phyloP scores from a whole-genome alignment of 2,888 invertebrate species.

The Trilocha varians region DNA sequence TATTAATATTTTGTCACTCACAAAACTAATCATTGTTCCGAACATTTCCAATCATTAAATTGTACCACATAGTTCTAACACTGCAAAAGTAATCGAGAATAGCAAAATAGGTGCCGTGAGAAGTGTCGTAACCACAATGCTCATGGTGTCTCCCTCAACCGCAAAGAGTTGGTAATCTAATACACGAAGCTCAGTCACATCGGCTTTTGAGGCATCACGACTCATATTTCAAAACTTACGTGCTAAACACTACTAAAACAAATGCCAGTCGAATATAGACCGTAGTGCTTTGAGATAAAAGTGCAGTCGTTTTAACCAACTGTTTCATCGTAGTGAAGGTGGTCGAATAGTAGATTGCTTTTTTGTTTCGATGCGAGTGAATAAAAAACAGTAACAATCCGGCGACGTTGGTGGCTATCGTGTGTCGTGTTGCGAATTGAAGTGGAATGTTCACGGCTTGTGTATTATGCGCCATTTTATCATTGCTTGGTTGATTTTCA shows the following conservation, averaged over 20 bases:
- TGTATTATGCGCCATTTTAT: background rate
- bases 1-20: too few species aligned
- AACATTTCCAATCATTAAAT: too few species aligned
- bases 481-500: background rate
- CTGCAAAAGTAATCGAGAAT: background rate
- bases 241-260: constrained; percentile 19
- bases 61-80: too few species aligned
- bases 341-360: constrained; percentile 64
- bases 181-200: constrained; percentile 70
- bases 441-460: constrained; percentile 31
- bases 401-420: constrained; percentile 51
- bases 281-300: constrained; percentile 23
- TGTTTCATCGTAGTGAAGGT: constrained; percentile 31
- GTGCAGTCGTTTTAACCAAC: constrained; percentile 20
- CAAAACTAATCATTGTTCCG: too few species aligned
- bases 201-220: constrained; percentile 64
- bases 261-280: constrained; percentile 26
- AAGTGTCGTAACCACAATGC: constrained; percentile 61
- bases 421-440: constrained; percentile 38
- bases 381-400: constrained; percentile 45
- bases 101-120: constrained; percentile 37
- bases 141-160: constrained; percentile 63
- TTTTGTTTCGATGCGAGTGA: constrained; percentile 53
- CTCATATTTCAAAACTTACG: constrained; percentile 52
- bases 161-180: constrained; percentile 67